phyloP scores from a whole-genome alignment of 2,888 invertebrate species.

The Zygaena filipendulae region DNA sequence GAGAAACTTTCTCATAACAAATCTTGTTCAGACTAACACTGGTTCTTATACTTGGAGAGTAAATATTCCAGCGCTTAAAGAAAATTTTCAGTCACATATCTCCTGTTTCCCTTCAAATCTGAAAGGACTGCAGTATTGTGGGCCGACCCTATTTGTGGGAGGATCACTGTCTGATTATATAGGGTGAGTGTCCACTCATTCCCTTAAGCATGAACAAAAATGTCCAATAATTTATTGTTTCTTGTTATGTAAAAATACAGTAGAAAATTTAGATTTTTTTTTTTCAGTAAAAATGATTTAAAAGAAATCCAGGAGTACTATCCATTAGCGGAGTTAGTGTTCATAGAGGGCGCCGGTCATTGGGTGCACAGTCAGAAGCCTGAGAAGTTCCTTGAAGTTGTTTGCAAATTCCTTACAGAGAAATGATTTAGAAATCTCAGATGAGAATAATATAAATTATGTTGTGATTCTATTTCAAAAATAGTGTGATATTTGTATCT shows the following conservation, averaged over 20 bases:
- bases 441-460: conserved; percentile 21
- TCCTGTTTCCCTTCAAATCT: conserved; percentile 71
- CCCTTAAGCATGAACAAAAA: background rate
- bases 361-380: conserved; percentile 96
- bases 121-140: conserved; percentile 63
- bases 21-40: conserved; percentile 76
- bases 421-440: conserved; percentile 25
- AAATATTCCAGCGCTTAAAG: conserved; percentile 78
- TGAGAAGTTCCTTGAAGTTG: conserved; percentile 74
- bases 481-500: conserved; percentile 7
- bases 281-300: conserved; percentile 65
- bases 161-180: conserved; percentile 88
- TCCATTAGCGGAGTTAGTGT: conserved; percentile 75
- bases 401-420: conserved; percentile 71
- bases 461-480: conserved; percentile 22
- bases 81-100: conserved; percentile 73
- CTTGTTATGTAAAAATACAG: too few species aligned
- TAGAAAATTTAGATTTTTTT: too few species aligned
- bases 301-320: conserved; percentile 75
- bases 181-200: conserved; percentile 57
- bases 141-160: conserved; percentile 85
- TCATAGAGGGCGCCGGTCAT: conserved; percentile 87
- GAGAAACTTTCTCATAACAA: conserved; percentile 85
- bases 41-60: conserved; percentile 80
- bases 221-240: background rate